These are phyloP conservation scores for Diglossa cyanea DNA, from an alignment of 2,797 vertebrate species.

Conservation along the genomic window DNA sequence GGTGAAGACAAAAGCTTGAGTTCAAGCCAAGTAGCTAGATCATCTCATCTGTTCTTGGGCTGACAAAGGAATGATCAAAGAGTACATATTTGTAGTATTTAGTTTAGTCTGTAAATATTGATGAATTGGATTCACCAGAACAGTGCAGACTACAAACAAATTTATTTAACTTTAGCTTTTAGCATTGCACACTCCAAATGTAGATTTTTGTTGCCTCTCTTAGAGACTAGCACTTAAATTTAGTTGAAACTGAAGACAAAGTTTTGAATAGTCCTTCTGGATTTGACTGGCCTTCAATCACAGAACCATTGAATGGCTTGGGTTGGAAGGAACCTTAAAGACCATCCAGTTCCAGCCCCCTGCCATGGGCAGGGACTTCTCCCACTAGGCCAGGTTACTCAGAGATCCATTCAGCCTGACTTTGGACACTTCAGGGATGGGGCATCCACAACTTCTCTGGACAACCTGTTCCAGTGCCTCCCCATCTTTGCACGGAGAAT, in stretches of 20 bases:
- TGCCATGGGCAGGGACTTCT: background rate
- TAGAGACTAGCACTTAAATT: background rate
- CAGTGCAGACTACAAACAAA: background rate
- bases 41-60: background rate
- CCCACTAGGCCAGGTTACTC: background rate
- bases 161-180: background rate
- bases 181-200: background rate
- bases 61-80: background rate
- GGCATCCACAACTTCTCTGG: background rate
- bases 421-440: background rate
- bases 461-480: background rate
- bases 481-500: background rate
- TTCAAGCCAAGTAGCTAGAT: background rate
- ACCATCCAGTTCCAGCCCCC: too few relatives aligned
- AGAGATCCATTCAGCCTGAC: background rate
- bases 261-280: background rate
- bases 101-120: background rate
- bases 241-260: background rate
- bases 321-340: background rate
- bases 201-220: background rate
- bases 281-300: background rate
- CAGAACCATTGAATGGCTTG: background rate
- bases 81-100: background rate
- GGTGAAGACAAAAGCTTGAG: background rate
- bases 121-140: background rate